Evolutionary conservation across 2,797 vertebrate species (phyloP), one percentile per base, ranked within the genome.

Genomic region (Sebastes steindachneri): DNA sequence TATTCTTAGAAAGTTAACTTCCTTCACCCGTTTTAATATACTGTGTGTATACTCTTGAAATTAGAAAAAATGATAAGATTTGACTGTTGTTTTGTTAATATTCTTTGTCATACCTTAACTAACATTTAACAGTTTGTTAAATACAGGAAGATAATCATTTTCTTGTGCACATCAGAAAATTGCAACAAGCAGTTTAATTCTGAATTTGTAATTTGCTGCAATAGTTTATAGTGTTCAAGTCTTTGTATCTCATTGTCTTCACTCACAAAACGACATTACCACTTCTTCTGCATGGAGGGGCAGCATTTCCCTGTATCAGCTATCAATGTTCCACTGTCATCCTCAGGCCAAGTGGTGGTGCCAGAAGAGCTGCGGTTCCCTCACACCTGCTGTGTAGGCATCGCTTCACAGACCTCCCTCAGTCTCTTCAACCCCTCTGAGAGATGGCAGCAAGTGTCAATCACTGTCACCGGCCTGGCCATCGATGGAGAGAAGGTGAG

Each of bases 331-430:
- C 7, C 15, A 8, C 58, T 86, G 45, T 80, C 54, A 3, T 79
- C 54, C 59, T 75, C 84, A 99, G 98, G 91, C 5, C 95, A 94
- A 70, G 95, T 98, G 48, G 95, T 97, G 87, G 97, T 99, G 9
- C 98, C 98, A 5, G 97, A 97, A 85, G 98, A 99, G 64, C 72
- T 99, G 87, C 97, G 95, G 45, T 97, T 99, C 82, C 95, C 97
- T 77, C 96, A 96, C 31, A 91, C 97, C 33, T 99, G 98, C 93
- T 99, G 99, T 60, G 96, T 99, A 7, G 98, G 98, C 76, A 98
- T 99, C 73, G 98, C 97, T 37, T 98, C 98, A 0, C 97, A 99
- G 89, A 96, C 96, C 0, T 94, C 95, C 21, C 96, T 99, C 59
- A 96, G 95, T 80, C 91, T 99, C 77, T 97, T 97, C 83, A 99